Evolutionary conservation across 1,140 invertebrate genomes (phyloP).

Genomic region (Pinna nobilis): DNA sequence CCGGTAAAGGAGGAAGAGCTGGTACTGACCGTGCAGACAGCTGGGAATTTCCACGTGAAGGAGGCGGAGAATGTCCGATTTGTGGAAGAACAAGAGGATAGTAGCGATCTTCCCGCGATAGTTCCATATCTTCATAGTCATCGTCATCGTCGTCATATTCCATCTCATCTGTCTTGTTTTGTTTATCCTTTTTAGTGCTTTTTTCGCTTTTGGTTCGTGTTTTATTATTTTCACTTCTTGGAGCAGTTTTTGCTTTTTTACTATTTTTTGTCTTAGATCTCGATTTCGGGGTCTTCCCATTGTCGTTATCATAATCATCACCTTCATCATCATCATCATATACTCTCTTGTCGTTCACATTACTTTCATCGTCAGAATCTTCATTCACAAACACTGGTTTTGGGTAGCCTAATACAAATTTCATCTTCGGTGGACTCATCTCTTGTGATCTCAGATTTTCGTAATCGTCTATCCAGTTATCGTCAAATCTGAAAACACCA

Average conservation of each 20-base stretch:
- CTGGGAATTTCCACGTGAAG: conserved; percentile 16
- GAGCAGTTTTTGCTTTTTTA: not conserved
- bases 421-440: conserved; percentile 20
- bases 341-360: conserved; percentile 3
- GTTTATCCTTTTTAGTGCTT: conserved; percentile 4
- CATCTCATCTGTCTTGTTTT: conserved; percentile 4
- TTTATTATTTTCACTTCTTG: not conserved
- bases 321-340: conserved; percentile 11
- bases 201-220: not conserved
- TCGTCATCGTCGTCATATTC: conserved; percentile 33
- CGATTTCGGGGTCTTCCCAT: not conserved
- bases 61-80: conserved; percentile 25
- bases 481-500: conserved; percentile 27
- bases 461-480: conserved; percentile 30
- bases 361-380: conserved; percentile 10
- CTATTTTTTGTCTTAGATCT: not conserved
- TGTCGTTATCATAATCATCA: conserved; percentile 3
- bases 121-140: conserved; percentile 15
- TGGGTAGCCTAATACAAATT: conserved; percentile 31
- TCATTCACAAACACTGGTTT: conserved; percentile 22
- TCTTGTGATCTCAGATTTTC: conserved; percentile 19
- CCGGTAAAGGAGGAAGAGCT: conserved; percentile 12
- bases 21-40: conserved; percentile 9
- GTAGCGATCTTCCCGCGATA: conserved; percentile 4
- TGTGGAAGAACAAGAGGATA: conserved; percentile 20